Evolutionary conservation across 2,113 vertebrate genomes (phyloP).

Genomic region (Psilopsiagon aymara): DNA sequence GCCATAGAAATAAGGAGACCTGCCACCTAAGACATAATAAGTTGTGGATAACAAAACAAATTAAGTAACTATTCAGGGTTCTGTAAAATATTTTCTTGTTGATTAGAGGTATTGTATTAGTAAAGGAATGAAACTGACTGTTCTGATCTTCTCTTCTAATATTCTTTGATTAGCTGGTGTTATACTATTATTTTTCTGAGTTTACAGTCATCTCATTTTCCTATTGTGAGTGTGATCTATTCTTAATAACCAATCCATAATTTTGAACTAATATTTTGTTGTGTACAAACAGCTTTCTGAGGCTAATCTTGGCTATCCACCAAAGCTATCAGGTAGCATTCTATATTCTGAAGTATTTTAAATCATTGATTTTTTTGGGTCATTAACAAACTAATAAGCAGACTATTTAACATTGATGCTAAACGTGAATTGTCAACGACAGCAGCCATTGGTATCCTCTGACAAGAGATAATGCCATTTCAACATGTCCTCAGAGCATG

Average conservation of each 20-base stretch:
- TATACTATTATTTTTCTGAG: background rate
- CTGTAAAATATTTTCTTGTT: background rate
- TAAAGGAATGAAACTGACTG: background rate
- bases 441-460: constrained; percentile 51
- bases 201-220: background rate
- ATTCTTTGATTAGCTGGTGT: background rate
- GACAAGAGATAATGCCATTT: constrained; percentile 57
- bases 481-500: constrained; percentile 51
- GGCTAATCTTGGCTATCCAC: background rate
- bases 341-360: constrained; percentile 19
- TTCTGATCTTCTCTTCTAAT: background rate
- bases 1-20: background rate
- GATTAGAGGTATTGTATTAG: background rate
- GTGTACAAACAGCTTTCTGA: background rate
- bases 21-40: background rate
- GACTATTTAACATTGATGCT: constrained; percentile 50
- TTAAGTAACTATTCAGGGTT: background rate
- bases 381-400: constrained; percentile 51
- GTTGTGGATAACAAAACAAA: background rate
- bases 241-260: background rate
- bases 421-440: constrained; percentile 53
- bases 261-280: background rate
- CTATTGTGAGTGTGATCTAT: background rate
- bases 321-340: background rate
- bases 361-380: constrained; percentile 26